Evolutionary conservation across 2,113 vertebrate species (phyloP).

Genomic region (Brachypteracias leptosomus): DNA sequence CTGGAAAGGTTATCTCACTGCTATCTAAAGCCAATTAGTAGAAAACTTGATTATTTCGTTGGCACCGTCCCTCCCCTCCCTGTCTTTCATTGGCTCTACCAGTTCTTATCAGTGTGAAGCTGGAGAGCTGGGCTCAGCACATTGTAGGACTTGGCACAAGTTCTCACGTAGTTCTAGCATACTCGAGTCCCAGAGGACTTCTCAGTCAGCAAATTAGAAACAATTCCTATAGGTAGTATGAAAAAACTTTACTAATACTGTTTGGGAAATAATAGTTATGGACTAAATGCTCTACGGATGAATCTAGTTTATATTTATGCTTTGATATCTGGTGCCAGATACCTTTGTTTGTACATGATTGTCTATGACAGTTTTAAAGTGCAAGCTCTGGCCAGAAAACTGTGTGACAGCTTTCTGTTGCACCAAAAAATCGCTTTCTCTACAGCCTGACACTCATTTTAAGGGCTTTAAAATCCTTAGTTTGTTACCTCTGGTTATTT

Average conservation of each 20-base stretch:
- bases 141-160: neutral
- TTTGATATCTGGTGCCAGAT: neutral
- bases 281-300: neutral
- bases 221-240: no score
- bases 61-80: neutral
- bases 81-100: neutral
- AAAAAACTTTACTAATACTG: neutral
- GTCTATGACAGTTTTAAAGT: neutral
- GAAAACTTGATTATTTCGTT: neutral
- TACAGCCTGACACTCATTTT: accelerated
- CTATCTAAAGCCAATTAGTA: neutral
- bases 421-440: neutral
- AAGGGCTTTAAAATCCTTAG: neutral
- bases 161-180: neutral
- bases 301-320: neutral
- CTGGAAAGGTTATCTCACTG: neutral
- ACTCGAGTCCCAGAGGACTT: neutral
- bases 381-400: neutral
- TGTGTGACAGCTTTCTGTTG: neutral
- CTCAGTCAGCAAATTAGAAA: neutral
- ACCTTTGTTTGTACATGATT: neutral
- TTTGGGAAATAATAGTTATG: neutral
- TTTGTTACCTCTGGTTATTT: neutral
- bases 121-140: neutral
- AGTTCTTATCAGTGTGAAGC: neutral